Base-by-base conservation (phyloP, 2,888 invertebrate genomes). In the Xanthia icteritia region DNA sequence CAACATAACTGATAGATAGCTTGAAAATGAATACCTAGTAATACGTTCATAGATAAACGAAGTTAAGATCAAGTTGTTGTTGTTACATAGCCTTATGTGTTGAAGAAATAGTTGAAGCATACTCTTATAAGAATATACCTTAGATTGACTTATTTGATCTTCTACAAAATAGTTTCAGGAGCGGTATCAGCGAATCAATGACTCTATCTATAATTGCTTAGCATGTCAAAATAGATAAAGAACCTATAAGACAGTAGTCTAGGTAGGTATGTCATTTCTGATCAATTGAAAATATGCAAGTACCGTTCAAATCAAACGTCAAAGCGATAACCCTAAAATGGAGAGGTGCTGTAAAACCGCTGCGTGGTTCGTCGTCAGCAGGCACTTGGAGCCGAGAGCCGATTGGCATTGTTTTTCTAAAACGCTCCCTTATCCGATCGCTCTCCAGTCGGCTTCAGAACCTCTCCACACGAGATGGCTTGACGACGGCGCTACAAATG, bases 321-420 rank as follows among this genome's bases (percentile, higher is more conserved):
- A 60, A 17, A 76, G 71, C 56, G 73, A 63, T 72, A 76, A 73
- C 81, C 82, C 82, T 82, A 68, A 64, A 70, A 23, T 48, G 31
- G 61, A 67, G 75, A 65, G 73, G 68, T 60, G 71, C n/a, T 82
- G 73, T 70, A 70, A 79, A 83, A 83, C 56, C 77, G 79, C 79
- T 83, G 73, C 76, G 83, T 83, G 54, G 78, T 58, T 70, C 66
- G 48, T 64, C 65, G 82, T 86, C 85, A 86, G 84, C 87, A 82
- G 72, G 20, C 27, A 48, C 51, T 51, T 42, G 31, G 42, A 31
- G 23, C 8, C 13, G 73, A 75, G 73, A 60, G 77, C 39, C 67
- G 69, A 77, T 45, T 61, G 23, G 23, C 78, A 79, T 76, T 87
- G 84, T 87, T 83, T 79, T 86, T 87, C 69, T 79, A 81, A 80